Evolutionary conservation across 1,140 invertebrate species (phyloP), one percentile per base, ranked within the genome.

Genomic region (Lerema accius): DNA sequence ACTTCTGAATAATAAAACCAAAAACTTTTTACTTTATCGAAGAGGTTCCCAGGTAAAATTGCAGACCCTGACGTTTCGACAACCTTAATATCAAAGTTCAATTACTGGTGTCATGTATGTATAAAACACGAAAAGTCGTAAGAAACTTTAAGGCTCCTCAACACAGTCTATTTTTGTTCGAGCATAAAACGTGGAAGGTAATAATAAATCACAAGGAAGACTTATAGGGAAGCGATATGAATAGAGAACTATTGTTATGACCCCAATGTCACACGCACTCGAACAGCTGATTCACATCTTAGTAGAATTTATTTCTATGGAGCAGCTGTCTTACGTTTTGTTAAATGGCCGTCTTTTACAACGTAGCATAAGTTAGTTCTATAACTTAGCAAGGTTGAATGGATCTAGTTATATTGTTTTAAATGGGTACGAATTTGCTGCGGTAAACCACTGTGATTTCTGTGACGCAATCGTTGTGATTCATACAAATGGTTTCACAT

Each of bases 221-320:
- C 46, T 13, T 58, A 51, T 39, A 45, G 62, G 63, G 56, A 35
- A 58, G 9, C 35, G 58, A 37, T 51, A 43, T 73, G 73, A 67
- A 73, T 69, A 68, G 59, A 43, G 42, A 3, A 32, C 42, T 40
- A 67, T 70, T 72, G 61, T 72, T 51, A 59, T 40, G 42, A 32
- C 42, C 56, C 62, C 56, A 37, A 61, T 61, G 65, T 73, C 45
- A 59, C 55, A 71, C 76, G 76, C 73, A 78, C 65, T 72, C 63
- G 71, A 78, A 77, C 82, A 78, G 76, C 74, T 84, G 81, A 84
- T 72, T 80, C 78, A 81, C 67, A 50, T 67, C 67, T 69, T 86
- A 63, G 69, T 77, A 50, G 72, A 17, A 14, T 74, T 72, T 86
- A n/a, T n/a, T 85, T 84, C 78, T 84, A 80, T 84, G 19, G 2